These are phyloP conservation scores for Aphyosemion australe DNA, from an alignment of 2,113 vertebrate species.

Conservation along the genomic window DNA sequence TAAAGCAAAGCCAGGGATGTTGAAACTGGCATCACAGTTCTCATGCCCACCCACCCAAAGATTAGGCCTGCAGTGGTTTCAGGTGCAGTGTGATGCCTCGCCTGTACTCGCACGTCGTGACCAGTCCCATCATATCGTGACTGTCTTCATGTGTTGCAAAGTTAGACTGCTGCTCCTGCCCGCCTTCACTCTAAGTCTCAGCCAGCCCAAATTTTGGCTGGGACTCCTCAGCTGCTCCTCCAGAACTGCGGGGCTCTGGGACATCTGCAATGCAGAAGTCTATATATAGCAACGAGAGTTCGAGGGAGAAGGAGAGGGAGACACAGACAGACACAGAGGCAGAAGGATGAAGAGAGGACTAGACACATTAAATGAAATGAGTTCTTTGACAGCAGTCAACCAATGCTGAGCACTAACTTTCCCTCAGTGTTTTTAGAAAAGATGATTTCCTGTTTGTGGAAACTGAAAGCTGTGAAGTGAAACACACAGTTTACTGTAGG, in stretches of 20 bases:
- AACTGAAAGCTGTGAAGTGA: not conserved
- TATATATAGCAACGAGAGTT: constrained; percentile 79
- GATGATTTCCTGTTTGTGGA: not conserved
- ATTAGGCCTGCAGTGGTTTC: constrained; percentile 61
- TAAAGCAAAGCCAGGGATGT: not conserved
- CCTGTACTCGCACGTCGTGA: constrained; percentile 6
- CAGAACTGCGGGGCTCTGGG: constrained; percentile 73
- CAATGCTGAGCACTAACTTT: not conserved
- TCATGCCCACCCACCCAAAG: constrained; percentile 19
- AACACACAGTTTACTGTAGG: not conserved
- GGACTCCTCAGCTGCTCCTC: constrained; percentile 51
- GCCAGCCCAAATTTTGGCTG: constrained; percentile 46
- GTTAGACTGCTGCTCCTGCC: constrained; percentile 13
- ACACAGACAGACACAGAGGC: constrained; percentile 19
- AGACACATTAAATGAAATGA: constrained; percentile 22
- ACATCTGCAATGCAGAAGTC: constrained; percentile 85
- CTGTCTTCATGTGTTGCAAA: constrained; percentile 10
- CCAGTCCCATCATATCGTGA: constrained; percentile 2
- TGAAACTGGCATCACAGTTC: not conserved
- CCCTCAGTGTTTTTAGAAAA: not conserved
- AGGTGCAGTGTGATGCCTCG: constrained; percentile 53
- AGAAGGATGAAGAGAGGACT: constrained; percentile 16
- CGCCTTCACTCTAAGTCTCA: constrained; percentile 13
- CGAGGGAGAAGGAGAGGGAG: constrained; percentile 18
- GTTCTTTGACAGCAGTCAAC: not conserved